Base-by-base conservation (phyloP, 2,888 invertebrate species). In the Polyploca ridens region DNA sequence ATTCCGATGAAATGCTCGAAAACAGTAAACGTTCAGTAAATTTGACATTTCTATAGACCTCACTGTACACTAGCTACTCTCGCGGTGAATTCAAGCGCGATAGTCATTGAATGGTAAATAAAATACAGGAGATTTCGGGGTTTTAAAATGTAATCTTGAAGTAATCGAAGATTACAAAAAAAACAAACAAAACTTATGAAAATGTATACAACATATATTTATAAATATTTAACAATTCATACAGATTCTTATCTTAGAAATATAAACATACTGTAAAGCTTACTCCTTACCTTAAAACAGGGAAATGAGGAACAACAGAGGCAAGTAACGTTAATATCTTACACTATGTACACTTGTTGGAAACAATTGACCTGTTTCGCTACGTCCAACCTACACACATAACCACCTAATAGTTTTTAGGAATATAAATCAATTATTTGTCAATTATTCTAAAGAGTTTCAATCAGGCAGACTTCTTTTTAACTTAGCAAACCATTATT, bases 211-310 rank as follows among this genome's bases (percentile, higher is more conserved):
- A 59, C 64, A 66, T 68, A 46, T 72, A 71, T 75, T 73, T 69
- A 77, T 80, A 78, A 76, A 77, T 74, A 77, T 74, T 63, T 63
- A 71, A 70, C 66, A 63, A 68, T 70, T 72, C 66, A 69, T 72
- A 78, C 74, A 81, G 81, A 81, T 81, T 81, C 81, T 72, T 71
- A 72, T 60, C 63, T 73, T 74, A 79, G 81, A 81, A 75, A 76
- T 73, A 70, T 69, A 67, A 61, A 19, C 11, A 60, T 41, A 16
- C 41, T 38, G 41, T 19, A 61, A 41, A n/a, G 61, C 61, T 41
- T 62, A 62, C 67, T 65, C 63, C 44, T 58, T 16, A 46, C 46
- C n/a, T n/a, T 19, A 54, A 54, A 67, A 14, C 44, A 46, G 64
- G 63, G 38, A 64, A 44, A 54, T 54, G 19, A 54, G 54, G 54